phyloP scores from a whole-genome alignment of 2,797 vertebrate genomes.

The Cossypha heuglini region DNA sequence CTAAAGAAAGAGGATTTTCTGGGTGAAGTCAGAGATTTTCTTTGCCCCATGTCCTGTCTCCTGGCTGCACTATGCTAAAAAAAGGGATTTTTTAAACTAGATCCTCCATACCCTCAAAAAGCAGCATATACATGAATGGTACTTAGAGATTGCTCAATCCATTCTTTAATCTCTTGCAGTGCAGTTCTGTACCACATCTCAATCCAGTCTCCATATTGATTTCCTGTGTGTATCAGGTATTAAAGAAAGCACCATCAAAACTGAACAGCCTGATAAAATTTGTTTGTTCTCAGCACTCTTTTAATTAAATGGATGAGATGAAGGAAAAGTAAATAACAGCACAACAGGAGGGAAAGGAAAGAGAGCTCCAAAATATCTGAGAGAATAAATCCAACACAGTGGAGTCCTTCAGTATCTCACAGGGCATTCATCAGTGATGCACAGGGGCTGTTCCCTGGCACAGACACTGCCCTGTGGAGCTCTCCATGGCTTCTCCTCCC shows the following conservation, averaged over 20 bases:
- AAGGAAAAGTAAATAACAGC: background rate
- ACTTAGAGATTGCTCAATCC: background rate
- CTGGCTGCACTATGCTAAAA: background rate
- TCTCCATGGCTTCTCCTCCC: background rate
- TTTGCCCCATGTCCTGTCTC: background rate
- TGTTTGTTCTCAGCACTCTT: background rate
- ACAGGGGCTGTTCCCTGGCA: background rate
- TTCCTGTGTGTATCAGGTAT: background rate
- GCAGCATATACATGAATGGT: background rate
- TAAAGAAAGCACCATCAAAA: background rate
- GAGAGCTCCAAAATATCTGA: background rate
- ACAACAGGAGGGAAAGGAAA: background rate
- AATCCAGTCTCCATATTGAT: background rate
- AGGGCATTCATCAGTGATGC: background rate
- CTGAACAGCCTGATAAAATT: background rate
- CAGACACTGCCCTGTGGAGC: background rate
- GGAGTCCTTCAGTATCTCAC: background rate
- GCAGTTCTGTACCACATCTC: background rate
- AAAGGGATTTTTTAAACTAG: background rate
- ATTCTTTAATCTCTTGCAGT: background rate
- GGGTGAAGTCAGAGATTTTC: background rate
- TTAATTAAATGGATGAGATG: background rate
- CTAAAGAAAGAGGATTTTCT: background rate
- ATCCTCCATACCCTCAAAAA: background rate
- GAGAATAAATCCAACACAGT: background rate